Conservation (phyloP, 2,888 invertebrate genomes). For the Mycalesis mineus region DNA sequence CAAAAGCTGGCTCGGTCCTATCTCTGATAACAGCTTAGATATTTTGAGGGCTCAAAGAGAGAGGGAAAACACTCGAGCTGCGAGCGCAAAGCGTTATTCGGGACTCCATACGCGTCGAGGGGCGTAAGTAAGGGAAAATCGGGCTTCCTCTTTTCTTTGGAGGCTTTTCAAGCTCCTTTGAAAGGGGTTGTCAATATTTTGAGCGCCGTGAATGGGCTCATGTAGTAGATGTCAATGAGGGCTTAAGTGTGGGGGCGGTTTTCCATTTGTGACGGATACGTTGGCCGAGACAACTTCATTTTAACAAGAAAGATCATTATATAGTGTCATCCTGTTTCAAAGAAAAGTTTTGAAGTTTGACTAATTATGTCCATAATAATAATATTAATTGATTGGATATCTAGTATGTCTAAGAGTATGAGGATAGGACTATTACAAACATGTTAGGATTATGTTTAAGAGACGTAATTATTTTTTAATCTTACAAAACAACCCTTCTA, state of each 20-base stretch:
- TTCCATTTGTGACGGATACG: constrained; percentile 41
- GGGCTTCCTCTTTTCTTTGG: constrained; percentile 60
- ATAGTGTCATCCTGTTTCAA: too few species aligned
- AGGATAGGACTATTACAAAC: too few species aligned
- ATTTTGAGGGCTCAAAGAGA: constrained; percentile 41
- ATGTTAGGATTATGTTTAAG: too few species aligned
- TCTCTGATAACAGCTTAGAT: constrained; percentile 38
- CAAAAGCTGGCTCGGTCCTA: constrained; percentile 26
- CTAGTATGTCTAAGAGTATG: too few species aligned
- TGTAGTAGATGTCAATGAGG: constrained; percentile 65
- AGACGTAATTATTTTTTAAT: too few species aligned
- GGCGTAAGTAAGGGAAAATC: constrained; percentile 66
- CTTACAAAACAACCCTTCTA: too few species aligned
- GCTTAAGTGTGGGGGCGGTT: constrained; percentile 52
- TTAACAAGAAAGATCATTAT: neutral
- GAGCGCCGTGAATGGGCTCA: constrained; percentile 66
- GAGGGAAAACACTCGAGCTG: constrained; percentile 31
- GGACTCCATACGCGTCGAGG: constrained; percentile 58
- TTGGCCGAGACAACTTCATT: neutral
- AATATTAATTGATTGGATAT: too few species aligned
- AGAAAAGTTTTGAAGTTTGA: too few species aligned
- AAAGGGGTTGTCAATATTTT: constrained; percentile 76
- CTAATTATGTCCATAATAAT: too few species aligned
- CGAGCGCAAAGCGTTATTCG: constrained; percentile 50
- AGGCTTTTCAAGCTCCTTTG: constrained; percentile 62